Evolutionary conservation across 2,113 vertebrate genomes (phyloP), one percentile per base, ranked within the genome.

Genomic region (Fregetta grallaria): DNA sequence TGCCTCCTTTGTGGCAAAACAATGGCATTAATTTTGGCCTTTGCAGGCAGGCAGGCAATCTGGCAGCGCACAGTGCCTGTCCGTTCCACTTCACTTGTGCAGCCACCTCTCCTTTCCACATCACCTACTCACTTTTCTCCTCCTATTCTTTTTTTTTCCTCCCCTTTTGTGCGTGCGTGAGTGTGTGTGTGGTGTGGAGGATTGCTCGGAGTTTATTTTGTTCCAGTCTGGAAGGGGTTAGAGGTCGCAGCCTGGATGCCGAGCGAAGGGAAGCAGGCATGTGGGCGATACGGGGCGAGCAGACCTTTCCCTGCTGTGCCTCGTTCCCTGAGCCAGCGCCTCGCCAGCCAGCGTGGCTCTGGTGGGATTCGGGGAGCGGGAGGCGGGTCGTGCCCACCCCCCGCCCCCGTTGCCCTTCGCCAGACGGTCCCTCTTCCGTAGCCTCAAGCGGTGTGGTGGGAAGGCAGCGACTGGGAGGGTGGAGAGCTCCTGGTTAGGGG

Each of bases 1-100:
- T 96, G 97, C 98, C 96, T 84, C 98, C 97, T 98, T 98, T 99
- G 98, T 99, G 98, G 96, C 94, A 93, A 96, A 94, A 99, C 98
- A 99, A 98, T 98, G 97, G 98, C 97, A 98, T 98, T 98, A 98
- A 98, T 98, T 98, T 98, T 98, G 98, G 98, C 98, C 98, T 98
- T 92, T 98, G 98, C 98, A 97, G 85, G 92, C 92, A 9, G 40
- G n/a, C 61, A 61, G 87, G 94, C 94, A 80, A 56, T 83, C 93
- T 94, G 92, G 96, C 97, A 94, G 18, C 10, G 42, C 98, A 98
- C 98, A 98, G 98, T 84, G 96, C 98, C 98, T 98, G 97, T 98
- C 98, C 97, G 97, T 98, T 99, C 98, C 98, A 97, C 98, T 98
- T 98, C 97, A 97, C 97, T 97, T 98, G 98, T 89, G 93, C 96